Percentiles rank a stretch among this genome's conserved stretches.
These are phyloP conservation scores for Pluvianellus socialis DNA, from an alignment of 2,113 vertebrate species.

Conservation along the genomic window DNA sequence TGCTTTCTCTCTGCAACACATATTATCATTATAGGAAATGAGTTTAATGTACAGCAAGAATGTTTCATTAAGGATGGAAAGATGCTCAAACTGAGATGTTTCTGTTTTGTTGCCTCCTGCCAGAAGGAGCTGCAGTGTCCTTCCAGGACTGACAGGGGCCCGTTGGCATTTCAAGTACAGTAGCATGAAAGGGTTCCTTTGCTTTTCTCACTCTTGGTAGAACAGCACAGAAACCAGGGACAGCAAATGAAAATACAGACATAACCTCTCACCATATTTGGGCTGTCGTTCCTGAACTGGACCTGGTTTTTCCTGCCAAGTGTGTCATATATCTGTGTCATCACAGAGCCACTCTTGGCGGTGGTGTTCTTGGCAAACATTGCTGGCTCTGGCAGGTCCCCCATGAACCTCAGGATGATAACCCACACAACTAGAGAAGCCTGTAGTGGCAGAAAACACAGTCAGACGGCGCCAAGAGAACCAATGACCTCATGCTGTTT, in stretches of 20 bases:
- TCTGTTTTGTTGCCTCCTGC: not conserved
- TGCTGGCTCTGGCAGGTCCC: conserved; percentile 89
- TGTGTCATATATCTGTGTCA: conserved; percentile 61
- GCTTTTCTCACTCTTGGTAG: not conserved
- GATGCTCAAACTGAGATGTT: not conserved
- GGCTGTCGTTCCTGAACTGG: not conserved
- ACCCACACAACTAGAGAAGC: conserved; percentile 88
- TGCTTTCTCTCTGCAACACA: conserved; percentile 55
- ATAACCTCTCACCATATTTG: conserved; percentile 56
- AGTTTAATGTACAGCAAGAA: not conserved
- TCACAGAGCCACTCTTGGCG: conserved; percentile 12
- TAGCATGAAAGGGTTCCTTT: not conserved
- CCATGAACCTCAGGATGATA: conserved; percentile 95
- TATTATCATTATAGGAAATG: not conserved
- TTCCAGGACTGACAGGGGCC: not conserved
- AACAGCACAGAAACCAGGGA: not conserved
- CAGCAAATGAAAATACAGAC: not conserved
- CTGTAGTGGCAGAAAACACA: conserved; percentile 67
- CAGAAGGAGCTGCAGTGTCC: not conserved
- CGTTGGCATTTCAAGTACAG: not conserved
- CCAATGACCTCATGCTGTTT: not conserved
- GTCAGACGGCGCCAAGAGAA: not conserved
- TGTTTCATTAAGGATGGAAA: not conserved
- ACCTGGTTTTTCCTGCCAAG: conserved; percentile 26
- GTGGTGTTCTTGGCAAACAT: conserved; percentile 61